Evolutionary conservation across 2,113 vertebrate genomes (phyloP).

Genomic region (Acanthisitta chloris): DNA sequence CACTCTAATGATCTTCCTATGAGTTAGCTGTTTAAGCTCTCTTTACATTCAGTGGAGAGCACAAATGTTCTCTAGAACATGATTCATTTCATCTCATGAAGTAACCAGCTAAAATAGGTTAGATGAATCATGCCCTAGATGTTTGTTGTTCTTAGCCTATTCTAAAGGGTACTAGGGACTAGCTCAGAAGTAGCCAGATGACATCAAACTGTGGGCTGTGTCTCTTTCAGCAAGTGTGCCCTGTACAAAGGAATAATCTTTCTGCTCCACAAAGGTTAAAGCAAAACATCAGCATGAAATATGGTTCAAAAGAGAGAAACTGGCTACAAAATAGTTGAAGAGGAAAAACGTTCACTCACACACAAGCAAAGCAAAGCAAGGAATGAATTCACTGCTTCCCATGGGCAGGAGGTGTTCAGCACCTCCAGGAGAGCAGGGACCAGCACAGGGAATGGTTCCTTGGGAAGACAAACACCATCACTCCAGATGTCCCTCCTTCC

Average conservation of each 20-base stretch:
- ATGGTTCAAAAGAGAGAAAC: not conserved
- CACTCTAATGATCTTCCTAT: not conserved
- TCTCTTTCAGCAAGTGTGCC: not conserved
- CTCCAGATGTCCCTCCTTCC: too few species aligned
- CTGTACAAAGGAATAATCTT: not conserved
- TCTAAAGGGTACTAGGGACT: not conserved
- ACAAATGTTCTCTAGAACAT: not conserved
- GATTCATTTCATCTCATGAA: not conserved
- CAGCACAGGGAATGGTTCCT: too few species aligned
- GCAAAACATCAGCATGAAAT: not conserved
- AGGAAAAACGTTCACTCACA: too few species aligned
- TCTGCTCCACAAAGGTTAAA: not conserved
- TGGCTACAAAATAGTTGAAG: not conserved
- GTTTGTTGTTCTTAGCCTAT: not conserved
- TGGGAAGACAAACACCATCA: too few species aligned
- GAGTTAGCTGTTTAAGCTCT: not conserved
- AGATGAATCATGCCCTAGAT: not conserved
- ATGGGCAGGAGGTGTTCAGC: too few species aligned
- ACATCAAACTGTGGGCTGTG: not conserved
- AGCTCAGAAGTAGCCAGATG: not conserved
- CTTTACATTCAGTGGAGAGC: not conserved
- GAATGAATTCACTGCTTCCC: too few species aligned
- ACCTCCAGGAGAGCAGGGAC: too few species aligned
- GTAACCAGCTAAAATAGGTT: not conserved
- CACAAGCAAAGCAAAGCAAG: too few species aligned